These are phyloP conservation scores for Parnassius glacialis DNA, from an alignment of 2,888 invertebrate genomes.

Conservation along the genomic window DNA sequence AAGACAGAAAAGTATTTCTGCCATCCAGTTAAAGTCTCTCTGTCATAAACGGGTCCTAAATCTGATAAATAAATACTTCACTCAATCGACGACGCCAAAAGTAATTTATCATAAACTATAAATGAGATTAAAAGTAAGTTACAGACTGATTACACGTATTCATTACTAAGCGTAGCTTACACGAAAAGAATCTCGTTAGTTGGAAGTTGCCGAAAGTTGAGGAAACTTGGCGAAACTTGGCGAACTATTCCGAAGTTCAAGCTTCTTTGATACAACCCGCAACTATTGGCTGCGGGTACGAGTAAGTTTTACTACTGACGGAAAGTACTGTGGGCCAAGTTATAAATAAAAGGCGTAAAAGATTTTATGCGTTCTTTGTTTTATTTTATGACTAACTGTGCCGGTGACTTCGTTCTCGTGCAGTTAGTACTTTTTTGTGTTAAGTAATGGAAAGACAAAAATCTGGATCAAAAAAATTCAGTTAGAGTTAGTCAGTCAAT, in stretches of 20 bases:
- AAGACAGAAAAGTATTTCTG: too few species aligned
- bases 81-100: conserved; percentile 11
- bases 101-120: conserved; percentile 14
- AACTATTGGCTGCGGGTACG: conserved; percentile 57
- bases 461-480: too few species aligned
- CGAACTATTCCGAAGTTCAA: conserved; percentile 46
- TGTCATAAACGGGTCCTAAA: too few species aligned
- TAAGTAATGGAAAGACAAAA: too few species aligned
- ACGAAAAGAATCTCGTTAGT: conserved; percentile 55
- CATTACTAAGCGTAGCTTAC: conserved; percentile 53
- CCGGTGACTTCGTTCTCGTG: too few species aligned
- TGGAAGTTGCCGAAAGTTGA: conserved; percentile 39
- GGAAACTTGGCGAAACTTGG: conserved; percentile 44
- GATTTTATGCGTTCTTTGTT: too few species aligned
- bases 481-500: too few species aligned
- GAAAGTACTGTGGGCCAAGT: conserved; percentile 36
- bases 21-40: too few species aligned
- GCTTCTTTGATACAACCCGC: conserved; percentile 54
- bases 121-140: conserved; percentile 23
- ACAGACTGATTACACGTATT: conserved; percentile 45
- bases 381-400: too few species aligned
- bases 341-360: not conserved
- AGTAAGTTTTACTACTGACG: conserved; percentile 48
- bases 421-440: too few species aligned
- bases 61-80: not conserved